Base-by-base conservation (phyloP, 2,888 invertebrate genomes). In the Stenodera caucasica region DNA sequence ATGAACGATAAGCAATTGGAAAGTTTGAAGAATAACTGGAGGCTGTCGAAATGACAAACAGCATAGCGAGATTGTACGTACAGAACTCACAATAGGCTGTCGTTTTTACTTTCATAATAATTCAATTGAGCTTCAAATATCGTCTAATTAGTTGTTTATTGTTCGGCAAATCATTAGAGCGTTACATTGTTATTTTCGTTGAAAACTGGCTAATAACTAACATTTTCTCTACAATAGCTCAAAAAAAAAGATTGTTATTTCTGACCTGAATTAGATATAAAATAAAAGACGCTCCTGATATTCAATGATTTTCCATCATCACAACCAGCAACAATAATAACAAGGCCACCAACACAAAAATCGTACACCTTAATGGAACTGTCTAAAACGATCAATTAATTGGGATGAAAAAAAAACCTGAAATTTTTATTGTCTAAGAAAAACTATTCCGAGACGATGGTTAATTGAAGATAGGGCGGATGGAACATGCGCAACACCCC, bases 271-370 rank as follows among this genome's bases (percentile, higher is more conserved):
- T 11, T 18, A 40, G 2, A 18, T 11, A 40, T 9, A 40, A 2
- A 40, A 35, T 35, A 33, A 2, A 6, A 18, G 11, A 8, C 40
- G 45, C 18, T 21, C 45, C 21, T 21, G 4, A 15, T 40, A 11
- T 15, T 14, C 6, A 2, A 9, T 40, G n/a, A n/a, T 40, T 40
- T 40, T 37, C 14, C 37, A 15, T 15, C 5, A 8, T 8, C 12
- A 33, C 2, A 7, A 18, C 2, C 21, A 12, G n/a, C n/a, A n/a
- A n/a, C n/a, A n/a, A n/a, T n/a, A n/a, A n/a, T n/a, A n/a, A n/a
- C n/a, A n/a, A n/a, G n/a, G n/a, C 45, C 45, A 45, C 45, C 45
- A 21, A 45, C 45, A 45, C 45, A 7, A 45, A 21, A 45, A 18
- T 12, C 11, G 18, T 11, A 45, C 45, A 45, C 45, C 21, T 11